These are phyloP conservation scores for Pongo pygmaeus DNA, from an alignment of 2,113 vertebrate genomes.

Conservation along the genomic window DNA sequence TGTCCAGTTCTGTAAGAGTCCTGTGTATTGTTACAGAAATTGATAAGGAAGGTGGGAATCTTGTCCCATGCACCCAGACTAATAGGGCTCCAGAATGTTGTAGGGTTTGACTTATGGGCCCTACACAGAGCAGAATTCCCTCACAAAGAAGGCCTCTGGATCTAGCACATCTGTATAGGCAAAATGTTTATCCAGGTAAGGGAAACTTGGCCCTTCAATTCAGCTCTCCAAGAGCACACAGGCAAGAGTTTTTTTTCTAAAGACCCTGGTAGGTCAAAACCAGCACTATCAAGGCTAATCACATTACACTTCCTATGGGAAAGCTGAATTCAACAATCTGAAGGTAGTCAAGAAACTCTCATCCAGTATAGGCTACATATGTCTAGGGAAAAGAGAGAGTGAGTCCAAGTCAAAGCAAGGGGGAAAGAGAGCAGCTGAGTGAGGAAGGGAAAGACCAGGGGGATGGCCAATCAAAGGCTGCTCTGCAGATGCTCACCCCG, in stretches of 20 bases:
- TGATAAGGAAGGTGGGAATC: neutral
- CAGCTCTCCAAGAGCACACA: neutral
- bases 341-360: neutral
- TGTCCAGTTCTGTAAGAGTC: neutral
- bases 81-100: neutral
- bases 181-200: conserved; percentile 34
- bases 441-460: neutral
- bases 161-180: neutral
- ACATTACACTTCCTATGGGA: conserved; percentile 36
- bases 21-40: neutral
- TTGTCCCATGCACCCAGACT: neutral
- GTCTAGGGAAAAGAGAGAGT: neutral
- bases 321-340: neutral
- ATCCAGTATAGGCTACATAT: neutral
- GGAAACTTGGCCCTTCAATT: neutral
- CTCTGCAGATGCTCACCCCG: neutral
- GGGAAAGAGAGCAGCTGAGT: neutral
- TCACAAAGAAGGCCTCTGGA: neutral
- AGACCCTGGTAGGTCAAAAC: conserved; percentile 19
- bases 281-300: neutral
- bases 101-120: neutral
- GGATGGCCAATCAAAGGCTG: conserved; percentile 46
- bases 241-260: conserved; percentile 16
- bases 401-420: neutral
- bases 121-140: neutral